Conservation (phyloP, 2,797 vertebrate genomes). For the Crenuchus spilurus region DNA sequence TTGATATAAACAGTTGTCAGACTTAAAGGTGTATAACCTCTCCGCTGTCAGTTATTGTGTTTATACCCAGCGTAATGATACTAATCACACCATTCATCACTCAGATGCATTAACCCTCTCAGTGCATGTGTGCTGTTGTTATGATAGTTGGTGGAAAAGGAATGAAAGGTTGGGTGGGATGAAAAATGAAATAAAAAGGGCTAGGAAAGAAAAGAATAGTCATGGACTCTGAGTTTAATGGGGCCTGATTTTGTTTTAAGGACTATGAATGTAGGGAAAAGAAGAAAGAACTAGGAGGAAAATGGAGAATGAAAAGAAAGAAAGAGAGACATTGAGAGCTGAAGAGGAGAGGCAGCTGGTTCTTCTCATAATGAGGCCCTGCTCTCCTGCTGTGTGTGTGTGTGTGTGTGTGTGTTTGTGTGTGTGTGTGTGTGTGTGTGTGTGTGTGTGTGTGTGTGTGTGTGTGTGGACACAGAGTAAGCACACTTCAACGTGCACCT, state of each 20-base stretch:
- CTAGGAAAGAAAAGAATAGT: not conserved
- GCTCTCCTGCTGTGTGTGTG: constrained; percentile 44
- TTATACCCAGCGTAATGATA: constrained; percentile 16
- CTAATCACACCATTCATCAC: constrained; percentile 40
- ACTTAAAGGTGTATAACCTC: too few species aligned
- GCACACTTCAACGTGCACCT: constrained; percentile 49
- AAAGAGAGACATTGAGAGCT: constrained; percentile 23
- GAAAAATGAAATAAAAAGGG: not conserved
- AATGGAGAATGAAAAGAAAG: constrained; percentile 19
- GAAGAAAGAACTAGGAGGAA: constrained; percentile 52
- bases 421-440: constrained; percentile 44
- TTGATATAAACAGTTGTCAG: too few species aligned
- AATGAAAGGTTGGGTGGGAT: not conserved
- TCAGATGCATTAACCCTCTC: constrained; percentile 16
- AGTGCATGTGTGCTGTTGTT: not conserved
- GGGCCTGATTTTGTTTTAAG: constrained; percentile 5
- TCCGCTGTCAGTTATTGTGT: too few species aligned
- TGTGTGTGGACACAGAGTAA: not conserved
- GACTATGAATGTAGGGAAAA: not conserved
- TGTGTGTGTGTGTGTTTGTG: constrained; percentile 33
- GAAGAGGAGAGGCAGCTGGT: constrained; percentile 61
- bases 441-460: not conserved
- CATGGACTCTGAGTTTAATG: not conserved
- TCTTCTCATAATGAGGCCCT: constrained; percentile 64
- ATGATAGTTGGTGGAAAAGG: too few species aligned